Conservation (phyloP, 2,113 vertebrate species). For the Helogale parvula region DNA sequence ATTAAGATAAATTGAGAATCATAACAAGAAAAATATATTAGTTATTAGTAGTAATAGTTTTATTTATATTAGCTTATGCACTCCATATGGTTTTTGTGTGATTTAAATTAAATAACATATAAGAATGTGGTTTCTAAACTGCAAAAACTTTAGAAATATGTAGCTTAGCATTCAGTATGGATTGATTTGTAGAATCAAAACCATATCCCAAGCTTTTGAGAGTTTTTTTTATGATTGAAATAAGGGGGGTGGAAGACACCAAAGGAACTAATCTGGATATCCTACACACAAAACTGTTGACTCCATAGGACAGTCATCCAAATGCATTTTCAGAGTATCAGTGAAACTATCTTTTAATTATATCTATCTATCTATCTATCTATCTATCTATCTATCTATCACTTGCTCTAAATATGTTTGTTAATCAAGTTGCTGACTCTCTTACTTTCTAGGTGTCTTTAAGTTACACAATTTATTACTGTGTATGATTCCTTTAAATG, state of each 20-base stretch:
- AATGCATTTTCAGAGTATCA: not conserved
- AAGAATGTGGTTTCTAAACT: not conserved
- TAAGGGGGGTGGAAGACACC: not conserved
- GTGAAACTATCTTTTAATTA: not conserved
- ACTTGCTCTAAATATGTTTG: not conserved
- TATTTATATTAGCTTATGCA: not conserved
- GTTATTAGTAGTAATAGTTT: not conserved
- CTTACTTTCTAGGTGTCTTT: not conserved
- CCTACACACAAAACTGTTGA: not conserved
- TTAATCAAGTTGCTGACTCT: not conserved
- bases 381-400: too few species aligned
- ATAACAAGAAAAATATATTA: not conserved
- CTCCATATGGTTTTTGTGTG: not conserved
- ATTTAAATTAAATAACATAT: not conserved
- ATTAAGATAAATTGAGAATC: not conserved
- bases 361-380: not conserved
- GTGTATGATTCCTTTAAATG: not conserved
- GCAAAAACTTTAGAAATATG: not conserved
- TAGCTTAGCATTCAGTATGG: not conserved
- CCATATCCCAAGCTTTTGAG: not conserved
- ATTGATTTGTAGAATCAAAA: not conserved
- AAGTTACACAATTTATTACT: not conserved
- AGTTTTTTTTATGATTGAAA: not conserved
- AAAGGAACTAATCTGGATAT: not conserved
- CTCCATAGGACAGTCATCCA: not conserved